A percentile compares a stretch with the other conserved stretches of the same genome.
phyloP scores from a whole-genome alignment of 2,113 vertebrate species.

The Merops nubicus region DNA sequence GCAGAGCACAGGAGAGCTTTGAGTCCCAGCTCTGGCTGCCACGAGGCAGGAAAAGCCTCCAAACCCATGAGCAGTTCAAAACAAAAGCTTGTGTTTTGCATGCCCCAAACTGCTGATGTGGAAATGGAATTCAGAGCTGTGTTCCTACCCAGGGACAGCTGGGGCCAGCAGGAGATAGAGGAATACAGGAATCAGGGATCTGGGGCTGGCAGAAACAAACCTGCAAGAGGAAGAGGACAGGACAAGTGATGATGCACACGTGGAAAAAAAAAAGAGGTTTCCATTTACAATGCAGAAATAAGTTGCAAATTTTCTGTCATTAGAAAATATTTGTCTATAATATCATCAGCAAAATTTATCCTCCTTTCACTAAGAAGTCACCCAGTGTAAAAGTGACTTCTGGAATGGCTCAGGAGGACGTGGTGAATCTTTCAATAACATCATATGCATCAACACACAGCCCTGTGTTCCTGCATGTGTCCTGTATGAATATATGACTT shows the following conservation, averaged over 20 bases:
- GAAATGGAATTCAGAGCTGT: neutral
- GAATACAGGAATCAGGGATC: neutral
- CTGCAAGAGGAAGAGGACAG: neutral
- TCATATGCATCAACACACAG: neutral
- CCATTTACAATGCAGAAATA: neutral
- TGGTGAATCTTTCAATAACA: neutral
- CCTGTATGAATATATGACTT: neutral
- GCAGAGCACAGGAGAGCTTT: neutral
- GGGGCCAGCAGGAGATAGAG: neutral
- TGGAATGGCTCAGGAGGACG: neutral
- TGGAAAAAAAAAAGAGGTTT: neutral
- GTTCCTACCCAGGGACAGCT: neutral
- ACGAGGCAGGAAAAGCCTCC: constrained; percentile 3
- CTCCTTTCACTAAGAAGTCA: neutral
- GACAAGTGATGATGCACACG: neutral
- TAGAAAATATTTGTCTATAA: neutral
- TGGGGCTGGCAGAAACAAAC: accelerated
- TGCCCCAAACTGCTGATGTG: too few relatives aligned
- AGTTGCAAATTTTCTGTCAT: neutral
- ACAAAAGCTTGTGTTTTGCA: neutral
- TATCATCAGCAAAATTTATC: neutral
- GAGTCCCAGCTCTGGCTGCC: neutral
- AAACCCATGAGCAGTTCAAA: neutral
- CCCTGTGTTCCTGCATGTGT: neutral
- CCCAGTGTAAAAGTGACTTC: neutral